Evolutionary conservation across 2,888 invertebrate species (phyloP), one percentile per base, ranked within the genome.

Genomic region (Drosophila setosimentum): DNA sequence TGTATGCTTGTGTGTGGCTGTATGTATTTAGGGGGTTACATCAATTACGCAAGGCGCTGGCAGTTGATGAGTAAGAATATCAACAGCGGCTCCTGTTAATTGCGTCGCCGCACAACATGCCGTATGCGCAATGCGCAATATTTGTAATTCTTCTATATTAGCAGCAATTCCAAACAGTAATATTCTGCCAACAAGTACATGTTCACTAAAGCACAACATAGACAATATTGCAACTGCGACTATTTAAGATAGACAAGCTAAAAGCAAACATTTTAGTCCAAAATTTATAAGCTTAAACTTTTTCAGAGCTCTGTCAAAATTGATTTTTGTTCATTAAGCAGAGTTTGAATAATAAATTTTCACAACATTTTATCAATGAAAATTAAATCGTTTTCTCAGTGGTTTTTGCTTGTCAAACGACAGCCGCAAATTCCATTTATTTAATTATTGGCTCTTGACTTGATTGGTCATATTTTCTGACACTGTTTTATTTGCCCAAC

Each of bases 21-120:
- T 35, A 24, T 48, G 33, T 54, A 55, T 37, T 27, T 13, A 13
- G 5, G 35, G 13, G n/a, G 35, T 51, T 45, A 68, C 73, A 84
- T 82, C 75, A 82, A 82, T 85, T 83, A 83, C 79, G 70, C 65
- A 79, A 63, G 62, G 29, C n/a, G 40, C 27, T 48, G 68, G 51
- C 33, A 57, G 45, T 40, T 58, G 55, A 24, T 61, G 50, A 60
- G 57, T 48, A 62, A 37, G 59, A 62, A 55, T 29, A 66, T 35
- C 48, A 49, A 16, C 29, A 33, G 21, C 42, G 49, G 35, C 40
- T 54, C 49, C 50, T 57, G 53, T 64, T 85, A 78, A 83, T 76
- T 78, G 71, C 54, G 57, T 45, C 61, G 42, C 48, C 59, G 33
- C 73, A 49, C 60, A 73, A 68, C 65, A 51, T 48, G 70, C 61